phyloP scores from a whole-genome alignment of 2,888 invertebrate genomes.

The Augochlorella aurata region DNA sequence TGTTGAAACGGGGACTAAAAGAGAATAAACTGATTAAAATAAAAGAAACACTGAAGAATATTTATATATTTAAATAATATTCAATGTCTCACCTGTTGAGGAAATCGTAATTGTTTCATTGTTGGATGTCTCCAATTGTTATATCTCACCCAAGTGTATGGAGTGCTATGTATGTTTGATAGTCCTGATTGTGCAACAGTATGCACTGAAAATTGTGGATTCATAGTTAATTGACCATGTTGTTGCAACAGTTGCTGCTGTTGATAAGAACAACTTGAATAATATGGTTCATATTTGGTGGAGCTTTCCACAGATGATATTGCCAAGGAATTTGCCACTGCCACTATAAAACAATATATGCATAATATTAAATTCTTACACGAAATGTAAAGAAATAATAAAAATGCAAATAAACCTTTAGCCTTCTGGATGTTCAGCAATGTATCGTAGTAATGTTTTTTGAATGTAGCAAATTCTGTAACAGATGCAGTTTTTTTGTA shows the following conservation, averaged over 20 bases:
- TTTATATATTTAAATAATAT: conserved; percentile 28
- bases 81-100: conserved; percentile 65
- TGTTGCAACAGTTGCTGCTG: conserved; percentile 66
- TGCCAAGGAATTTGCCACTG: conserved; percentile 73
- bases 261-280: conserved; percentile 66
- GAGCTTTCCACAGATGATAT: conserved; percentile 63
- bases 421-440: conserved; percentile 72
- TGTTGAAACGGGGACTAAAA: conserved; percentile 37
- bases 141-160: conserved; percentile 63
- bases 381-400: conserved; percentile 15
- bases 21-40: conserved; percentile 19
- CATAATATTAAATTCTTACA: conserved; percentile 23
- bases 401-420: conserved; percentile 67
- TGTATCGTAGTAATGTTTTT: conserved; percentile 73
- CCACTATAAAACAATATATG: conserved; percentile 61
- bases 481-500: conserved; percentile 55
- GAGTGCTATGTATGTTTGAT: conserved; percentile 50
- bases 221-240: conserved; percentile 59
- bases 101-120: conserved; percentile 61
- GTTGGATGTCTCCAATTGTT: conserved; percentile 67
- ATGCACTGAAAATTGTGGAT: conserved; percentile 55
- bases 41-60: conserved; percentile 14
- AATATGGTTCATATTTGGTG: conserved; percentile 68
- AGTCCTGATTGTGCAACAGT: conserved; percentile 55
- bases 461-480: conserved; percentile 67